phyloP scores from a whole-genome alignment of 2,888 invertebrate genomes.

The Meteorus cinctellus region DNA sequence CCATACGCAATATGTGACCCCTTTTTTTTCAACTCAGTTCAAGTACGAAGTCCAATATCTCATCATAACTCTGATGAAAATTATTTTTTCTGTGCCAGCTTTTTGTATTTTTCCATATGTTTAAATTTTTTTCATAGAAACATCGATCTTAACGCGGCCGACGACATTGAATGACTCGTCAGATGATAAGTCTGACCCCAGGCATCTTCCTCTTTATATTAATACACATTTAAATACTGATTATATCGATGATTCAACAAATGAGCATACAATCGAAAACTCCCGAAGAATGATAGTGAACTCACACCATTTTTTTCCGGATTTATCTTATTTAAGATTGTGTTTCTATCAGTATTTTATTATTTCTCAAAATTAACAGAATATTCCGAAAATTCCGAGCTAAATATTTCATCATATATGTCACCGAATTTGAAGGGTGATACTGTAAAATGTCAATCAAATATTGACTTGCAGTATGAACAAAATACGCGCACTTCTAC shows the following conservation, averaged over 20 bases:
- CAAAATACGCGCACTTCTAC: no score
- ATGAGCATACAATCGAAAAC: background rate
- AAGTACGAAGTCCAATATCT: conserved; percentile 10
- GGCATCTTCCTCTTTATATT: background rate
- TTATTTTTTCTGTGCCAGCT: background rate
- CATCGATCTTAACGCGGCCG: background rate
- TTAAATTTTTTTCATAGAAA: background rate
- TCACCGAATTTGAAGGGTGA: no score
- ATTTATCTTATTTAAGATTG: no score
- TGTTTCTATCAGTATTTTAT: no score
- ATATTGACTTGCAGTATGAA: no score
- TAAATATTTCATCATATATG: no score
- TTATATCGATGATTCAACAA: background rate
- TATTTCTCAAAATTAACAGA: no score
- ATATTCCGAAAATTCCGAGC: no score
- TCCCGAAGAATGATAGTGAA: no score
- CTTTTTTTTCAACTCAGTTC: background rate
- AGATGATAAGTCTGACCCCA: conserved; percentile 5
- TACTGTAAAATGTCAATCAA: no score
- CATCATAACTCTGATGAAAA: background rate
- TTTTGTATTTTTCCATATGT: background rate
- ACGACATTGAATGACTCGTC: background rate
- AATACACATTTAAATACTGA: background rate
- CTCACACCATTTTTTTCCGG: no score
- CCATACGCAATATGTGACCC: background rate